Evolutionary conservation across 1,140 invertebrate species (phyloP).

Genomic region (Chlorops oryzae): DNA sequence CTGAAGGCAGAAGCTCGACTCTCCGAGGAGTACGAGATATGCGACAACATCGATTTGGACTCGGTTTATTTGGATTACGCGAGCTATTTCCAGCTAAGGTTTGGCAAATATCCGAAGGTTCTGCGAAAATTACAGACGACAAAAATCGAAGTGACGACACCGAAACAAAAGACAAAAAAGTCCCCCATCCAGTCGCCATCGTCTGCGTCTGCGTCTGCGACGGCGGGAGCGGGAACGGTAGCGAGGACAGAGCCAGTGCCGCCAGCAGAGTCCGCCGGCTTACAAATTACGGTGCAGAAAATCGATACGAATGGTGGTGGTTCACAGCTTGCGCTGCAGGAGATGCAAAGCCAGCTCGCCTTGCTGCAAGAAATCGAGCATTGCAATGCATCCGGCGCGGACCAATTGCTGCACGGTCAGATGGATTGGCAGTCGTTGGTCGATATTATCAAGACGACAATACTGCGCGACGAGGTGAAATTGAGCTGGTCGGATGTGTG

Average conservation of each 20-base stretch:
- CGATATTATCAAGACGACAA: constrained; percentile 34
- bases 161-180: constrained; percentile 13
- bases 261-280: background rate
- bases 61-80: constrained; percentile 83
- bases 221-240: constrained; percentile 17
- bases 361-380: constrained; percentile 34
- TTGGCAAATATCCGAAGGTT: constrained; percentile 78
- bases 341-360: background rate
- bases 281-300: constrained; percentile 9
- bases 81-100: constrained; percentile 77
- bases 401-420: constrained; percentile 26
- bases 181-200: constrained; percentile 24
- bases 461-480: constrained; percentile 27
- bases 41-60: constrained; percentile 86
- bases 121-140: constrained; percentile 53
- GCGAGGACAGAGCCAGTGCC: constrained; percentile 5
- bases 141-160: constrained; percentile 26
- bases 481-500: constrained; percentile 61
- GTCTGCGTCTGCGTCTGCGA: constrained; percentile 25
- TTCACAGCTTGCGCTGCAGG: no score
- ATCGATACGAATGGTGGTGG: constrained; percentile 7
- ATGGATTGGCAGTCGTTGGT: constrained; percentile 39
- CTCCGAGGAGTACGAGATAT: constrained; percentile 64
- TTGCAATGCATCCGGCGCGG: constrained; percentile 16
- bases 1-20: constrained; percentile 66